A percentile compares a stretch with the other conserved stretches of the same genome.
These are phyloP conservation scores for Pandion haliaetus DNA, from an alignment of 2,113 vertebrate species.

Conservation along the genomic window DNA sequence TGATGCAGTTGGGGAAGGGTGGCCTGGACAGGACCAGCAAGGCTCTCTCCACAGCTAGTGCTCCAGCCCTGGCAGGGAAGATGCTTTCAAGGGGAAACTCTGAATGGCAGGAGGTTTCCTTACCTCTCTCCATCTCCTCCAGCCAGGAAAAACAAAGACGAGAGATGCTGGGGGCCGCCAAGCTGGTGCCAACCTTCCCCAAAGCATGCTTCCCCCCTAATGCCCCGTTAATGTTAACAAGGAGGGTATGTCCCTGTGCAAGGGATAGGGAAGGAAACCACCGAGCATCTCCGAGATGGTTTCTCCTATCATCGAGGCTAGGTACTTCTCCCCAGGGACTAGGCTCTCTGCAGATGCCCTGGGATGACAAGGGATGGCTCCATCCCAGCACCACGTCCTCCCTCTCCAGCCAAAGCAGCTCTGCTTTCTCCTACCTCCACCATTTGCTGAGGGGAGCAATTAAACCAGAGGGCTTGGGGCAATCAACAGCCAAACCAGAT, in stretches of 20 bases:
- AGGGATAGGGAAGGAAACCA: background rate
- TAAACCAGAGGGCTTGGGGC: background rate
- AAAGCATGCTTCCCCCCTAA: background rate
- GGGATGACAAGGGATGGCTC: background rate
- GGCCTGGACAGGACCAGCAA: background rate
- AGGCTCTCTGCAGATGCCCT: background rate
- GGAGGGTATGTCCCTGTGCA: accelerated
- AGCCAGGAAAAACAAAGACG: background rate
- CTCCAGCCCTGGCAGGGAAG: background rate
- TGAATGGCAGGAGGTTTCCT: background rate
- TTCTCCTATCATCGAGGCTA: background rate
- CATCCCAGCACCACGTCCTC: background rate
- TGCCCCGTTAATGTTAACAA: background rate
- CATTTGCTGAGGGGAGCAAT: accelerated
- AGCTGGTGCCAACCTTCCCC: background rate
- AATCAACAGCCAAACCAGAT: background rate
- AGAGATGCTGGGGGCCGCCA: background rate
- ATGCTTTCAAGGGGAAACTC: background rate
- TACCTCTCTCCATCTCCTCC: background rate
- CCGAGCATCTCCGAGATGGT: background rate
- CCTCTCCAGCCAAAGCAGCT: background rate
- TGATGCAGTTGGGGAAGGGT: background rate
- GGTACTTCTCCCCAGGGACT: background rate
- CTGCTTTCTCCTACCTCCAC: background rate
- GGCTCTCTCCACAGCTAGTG: background rate